These are phyloP conservation scores for Strongylocentrotus purpuratus DNA, from an alignment of 35 echinoderm and acorn worm genomes.

Conservation along the genomic window DNA sequence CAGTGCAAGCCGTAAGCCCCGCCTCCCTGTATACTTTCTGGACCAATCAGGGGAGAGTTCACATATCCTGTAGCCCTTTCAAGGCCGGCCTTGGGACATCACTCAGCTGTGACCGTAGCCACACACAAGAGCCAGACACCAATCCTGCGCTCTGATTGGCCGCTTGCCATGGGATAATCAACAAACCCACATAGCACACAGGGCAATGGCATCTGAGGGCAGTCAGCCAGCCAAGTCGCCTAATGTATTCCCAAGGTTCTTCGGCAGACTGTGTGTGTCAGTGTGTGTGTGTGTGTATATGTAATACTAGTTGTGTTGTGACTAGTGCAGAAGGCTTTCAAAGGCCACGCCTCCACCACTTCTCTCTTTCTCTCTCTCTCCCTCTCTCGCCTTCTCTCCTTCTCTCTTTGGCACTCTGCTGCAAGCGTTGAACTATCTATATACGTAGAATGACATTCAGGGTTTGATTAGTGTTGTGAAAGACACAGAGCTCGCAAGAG, in stretches of 20 bases:
- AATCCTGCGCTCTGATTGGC: constrained; percentile 25
- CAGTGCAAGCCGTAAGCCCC: neutral
- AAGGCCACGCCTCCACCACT: neutral
- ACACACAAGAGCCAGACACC: constrained; percentile 41
- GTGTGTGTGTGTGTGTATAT: neutral
- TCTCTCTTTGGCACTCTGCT: neutral
- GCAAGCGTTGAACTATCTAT: constrained; percentile 9
- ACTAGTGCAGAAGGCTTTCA: neutral
- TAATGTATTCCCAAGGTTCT: constrained; percentile 38
- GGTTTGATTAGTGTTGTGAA: neutral
- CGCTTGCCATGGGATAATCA: neutral
- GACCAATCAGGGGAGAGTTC: constrained; percentile 40
- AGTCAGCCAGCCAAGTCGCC: neutral
- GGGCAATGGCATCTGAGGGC: constrained; percentile 45
- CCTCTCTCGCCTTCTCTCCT: neutral
- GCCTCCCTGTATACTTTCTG: neutral
- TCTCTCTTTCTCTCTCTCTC: constrained; percentile 24
- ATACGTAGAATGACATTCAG: neutral
- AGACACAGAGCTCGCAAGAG: neutral
- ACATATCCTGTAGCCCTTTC: constrained; percentile 6
- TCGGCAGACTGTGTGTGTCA: neutral
- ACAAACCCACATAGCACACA: constrained; percentile 50
- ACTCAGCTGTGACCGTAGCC: constrained; percentile 29
- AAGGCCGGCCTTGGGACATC: constrained; percentile 47
- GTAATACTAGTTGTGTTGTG: neutral